Conservation (phyloP, 1,140 invertebrate species). For the Trachelipus rathkii region DNA sequence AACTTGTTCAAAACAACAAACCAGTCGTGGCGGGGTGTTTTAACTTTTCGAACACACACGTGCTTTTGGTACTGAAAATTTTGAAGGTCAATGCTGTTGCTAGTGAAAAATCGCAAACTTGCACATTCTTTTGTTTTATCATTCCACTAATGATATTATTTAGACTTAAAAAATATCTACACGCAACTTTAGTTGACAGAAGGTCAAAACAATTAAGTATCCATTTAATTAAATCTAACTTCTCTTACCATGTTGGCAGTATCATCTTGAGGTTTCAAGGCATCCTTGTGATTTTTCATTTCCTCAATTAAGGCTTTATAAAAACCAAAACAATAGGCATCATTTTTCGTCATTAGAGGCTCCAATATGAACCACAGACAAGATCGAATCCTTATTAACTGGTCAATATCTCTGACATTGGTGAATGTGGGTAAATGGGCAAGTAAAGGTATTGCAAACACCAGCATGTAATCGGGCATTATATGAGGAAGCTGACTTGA, state of each 20-base stretch:
- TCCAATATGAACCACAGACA: constrained; percentile 92
- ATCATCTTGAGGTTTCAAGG: constrained; percentile 74
- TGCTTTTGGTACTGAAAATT: too few relatives aligned
- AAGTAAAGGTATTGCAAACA: constrained; percentile 88
- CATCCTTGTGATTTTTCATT: constrained; percentile 88
- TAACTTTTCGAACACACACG: too few relatives aligned
- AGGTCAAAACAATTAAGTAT: too few relatives aligned
- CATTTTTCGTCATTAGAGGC: constrained; percentile 84
- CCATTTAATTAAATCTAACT: too few relatives aligned
- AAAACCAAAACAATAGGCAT: constrained; percentile 73
- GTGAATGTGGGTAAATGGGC: constrained; percentile 83
- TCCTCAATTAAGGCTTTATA: constrained; percentile 88
- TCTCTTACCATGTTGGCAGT: constrained; percentile 45
- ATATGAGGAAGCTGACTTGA: constrained; percentile 74
- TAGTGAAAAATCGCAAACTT: too few relatives aligned
- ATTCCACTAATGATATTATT: too few relatives aligned
- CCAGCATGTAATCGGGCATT: constrained; percentile 91
- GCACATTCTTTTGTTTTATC: too few relatives aligned
- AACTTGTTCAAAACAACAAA: too few relatives aligned
- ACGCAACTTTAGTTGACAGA: too few relatives aligned
- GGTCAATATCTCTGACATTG: constrained; percentile 56
- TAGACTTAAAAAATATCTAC: too few relatives aligned
- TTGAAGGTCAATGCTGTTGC: too few relatives aligned
- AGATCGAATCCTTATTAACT: constrained; percentile 60
- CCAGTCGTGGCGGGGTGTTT: too few relatives aligned